These are phyloP conservation scores for Euplagia quadripunctaria DNA, from an alignment of 2,888 invertebrate species.

Conservation along the genomic window DNA sequence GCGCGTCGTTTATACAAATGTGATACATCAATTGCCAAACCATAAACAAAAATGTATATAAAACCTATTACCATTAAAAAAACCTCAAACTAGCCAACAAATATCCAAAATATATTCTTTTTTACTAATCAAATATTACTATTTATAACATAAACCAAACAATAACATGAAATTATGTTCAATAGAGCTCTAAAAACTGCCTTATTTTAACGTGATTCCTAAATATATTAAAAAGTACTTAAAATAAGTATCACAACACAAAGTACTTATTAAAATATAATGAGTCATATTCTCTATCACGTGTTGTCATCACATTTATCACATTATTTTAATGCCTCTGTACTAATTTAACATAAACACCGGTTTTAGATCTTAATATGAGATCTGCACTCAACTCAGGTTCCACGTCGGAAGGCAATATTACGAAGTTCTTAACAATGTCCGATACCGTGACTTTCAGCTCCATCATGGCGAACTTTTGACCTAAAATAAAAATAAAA, in stretches of 20 bases:
- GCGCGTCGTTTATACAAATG: background rate
- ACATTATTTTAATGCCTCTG: slow-evolving; percentile 38
- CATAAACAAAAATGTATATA: background rate
- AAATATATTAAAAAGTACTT: too few species aligned
- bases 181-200: too few species aligned
- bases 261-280: too few species aligned
- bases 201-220: too few species aligned
- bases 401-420: slow-evolving; percentile 63
- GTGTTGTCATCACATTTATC: background rate
- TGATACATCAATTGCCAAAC: background rate
- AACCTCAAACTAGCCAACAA: background rate
- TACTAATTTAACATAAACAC: slow-evolving; percentile 65
- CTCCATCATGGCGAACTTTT: slow-evolving; percentile 82
- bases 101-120: background rate
- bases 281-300: background rate
- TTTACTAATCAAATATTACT: too few species aligned
- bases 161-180: too few species aligned
- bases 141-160: too few species aligned
- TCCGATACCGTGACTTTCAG: slow-evolving; percentile 84
- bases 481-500: slow-evolving; percentile 53
- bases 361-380: slow-evolving; percentile 74
- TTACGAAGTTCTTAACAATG: slow-evolving; percentile 80
- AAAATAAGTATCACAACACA: too few species aligned
- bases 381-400: slow-evolving; percentile 70
- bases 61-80: background rate